Evolutionary conservation across 2,888 invertebrate genomes (phyloP).

Genomic region (Hirtodrosophila histrioides): DNA sequence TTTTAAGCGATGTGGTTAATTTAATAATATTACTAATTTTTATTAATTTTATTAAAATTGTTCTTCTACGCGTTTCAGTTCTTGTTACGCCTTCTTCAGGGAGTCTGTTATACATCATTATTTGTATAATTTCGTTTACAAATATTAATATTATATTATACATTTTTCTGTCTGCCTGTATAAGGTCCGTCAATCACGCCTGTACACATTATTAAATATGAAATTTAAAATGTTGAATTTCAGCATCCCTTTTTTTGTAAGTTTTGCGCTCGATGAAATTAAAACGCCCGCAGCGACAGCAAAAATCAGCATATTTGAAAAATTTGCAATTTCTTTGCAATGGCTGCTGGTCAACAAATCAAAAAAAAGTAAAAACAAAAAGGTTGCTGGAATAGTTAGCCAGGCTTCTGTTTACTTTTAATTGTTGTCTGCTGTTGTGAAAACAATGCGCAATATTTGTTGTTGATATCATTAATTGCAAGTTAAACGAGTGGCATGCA

Average conservation of each 20-base stretch:
- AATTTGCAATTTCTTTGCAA: conserved; percentile 17
- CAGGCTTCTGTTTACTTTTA: conserved; percentile 28
- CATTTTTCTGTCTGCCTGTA: too few species aligned
- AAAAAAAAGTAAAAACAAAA: background rate
- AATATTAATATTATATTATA: too few species aligned
- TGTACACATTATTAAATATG: too few species aligned
- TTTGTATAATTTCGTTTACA: too few species aligned
- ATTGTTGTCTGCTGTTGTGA: conserved; percentile 23
- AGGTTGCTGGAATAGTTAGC: conserved; percentile 19
- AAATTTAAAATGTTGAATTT: too few species aligned
- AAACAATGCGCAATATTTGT: conserved; percentile 29
- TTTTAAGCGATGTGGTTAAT: too few species aligned
- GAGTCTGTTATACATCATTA: too few species aligned
- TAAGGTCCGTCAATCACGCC: too few species aligned
- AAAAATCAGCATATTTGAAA: conserved; percentile 13
- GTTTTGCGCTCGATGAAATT: conserved; percentile 29
- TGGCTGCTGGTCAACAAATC: conserved; percentile 19
- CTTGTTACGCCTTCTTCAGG: too few species aligned
- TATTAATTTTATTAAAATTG: too few species aligned
- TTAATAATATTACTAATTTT: too few species aligned
- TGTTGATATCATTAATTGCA: conserved; percentile 50
- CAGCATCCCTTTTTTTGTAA: background rate
- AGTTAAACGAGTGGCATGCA: conserved; percentile 3
- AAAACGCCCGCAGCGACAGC: conserved; percentile 25
- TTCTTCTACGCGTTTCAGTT: too few species aligned